phyloP scores from a whole-genome alignment of 2,888 invertebrate genomes.

The Brachyopa scutellaris region DNA sequence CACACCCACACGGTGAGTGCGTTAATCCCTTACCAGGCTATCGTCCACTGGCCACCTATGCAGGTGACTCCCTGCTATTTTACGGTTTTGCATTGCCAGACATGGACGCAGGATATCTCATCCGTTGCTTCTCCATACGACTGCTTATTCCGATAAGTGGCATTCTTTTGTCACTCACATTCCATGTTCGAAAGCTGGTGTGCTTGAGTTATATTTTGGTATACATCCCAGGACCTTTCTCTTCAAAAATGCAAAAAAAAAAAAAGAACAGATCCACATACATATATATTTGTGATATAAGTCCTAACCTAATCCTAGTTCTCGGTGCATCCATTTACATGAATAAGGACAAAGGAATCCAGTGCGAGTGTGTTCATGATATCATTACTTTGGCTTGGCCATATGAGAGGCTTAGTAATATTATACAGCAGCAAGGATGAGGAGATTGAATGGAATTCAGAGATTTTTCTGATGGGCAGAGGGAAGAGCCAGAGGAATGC shows the following conservation, averaged over 20 bases:
- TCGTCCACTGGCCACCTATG: neutral
- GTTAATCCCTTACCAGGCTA: constrained; percentile 28
- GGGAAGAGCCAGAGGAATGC: too few species aligned
- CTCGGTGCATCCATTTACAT: constrained; percentile 16
- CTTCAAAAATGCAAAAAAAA: neutral
- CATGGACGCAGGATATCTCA: neutral
- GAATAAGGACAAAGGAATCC: constrained; percentile 40
- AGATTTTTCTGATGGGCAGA: too few species aligned
- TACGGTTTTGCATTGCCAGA: neutral
- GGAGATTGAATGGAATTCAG: constrained; percentile 14
- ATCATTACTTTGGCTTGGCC: constrained; percentile 26
- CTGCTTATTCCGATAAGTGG: constrained; percentile 43
- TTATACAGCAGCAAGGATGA: neutral
- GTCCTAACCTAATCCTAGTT: constrained; percentile 18
- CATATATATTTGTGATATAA: constrained; percentile 5
- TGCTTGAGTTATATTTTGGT: neutral
- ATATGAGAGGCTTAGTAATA: neutral
- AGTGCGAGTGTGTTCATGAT: constrained; percentile 40
- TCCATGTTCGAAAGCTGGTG: constrained; percentile 4
- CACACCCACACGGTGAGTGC: neutral
- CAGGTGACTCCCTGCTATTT: neutral
- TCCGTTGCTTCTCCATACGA: neutral
- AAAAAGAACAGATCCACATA: neutral
- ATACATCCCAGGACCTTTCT: neutral
- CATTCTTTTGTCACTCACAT: constrained; percentile 39